phyloP scores from a whole-genome alignment of 2,797 vertebrate species.

The Cryptoblepharus egeriae region DNA sequence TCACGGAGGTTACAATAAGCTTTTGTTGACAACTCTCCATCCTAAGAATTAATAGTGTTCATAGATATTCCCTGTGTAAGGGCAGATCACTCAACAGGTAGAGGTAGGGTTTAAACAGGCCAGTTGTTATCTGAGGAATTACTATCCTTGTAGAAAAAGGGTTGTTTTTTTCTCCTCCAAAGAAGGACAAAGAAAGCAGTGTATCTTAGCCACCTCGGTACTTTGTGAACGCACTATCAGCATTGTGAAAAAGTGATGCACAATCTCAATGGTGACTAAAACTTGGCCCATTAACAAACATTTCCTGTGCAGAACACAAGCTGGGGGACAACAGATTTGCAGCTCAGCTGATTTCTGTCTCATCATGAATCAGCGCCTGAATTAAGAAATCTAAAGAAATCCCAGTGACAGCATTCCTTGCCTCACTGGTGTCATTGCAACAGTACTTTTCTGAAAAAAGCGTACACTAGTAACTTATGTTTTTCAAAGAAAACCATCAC shows the following conservation, averaged over 20 bases:
- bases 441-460: background rate
- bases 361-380: constrained; percentile 28
- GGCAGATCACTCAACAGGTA: background rate
- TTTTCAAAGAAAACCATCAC: background rate
- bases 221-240: background rate
- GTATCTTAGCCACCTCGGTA: background rate
- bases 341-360: background rate
- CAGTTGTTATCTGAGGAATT: background rate
- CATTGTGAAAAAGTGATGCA: constrained; percentile 6
- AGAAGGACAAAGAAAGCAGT: constrained; percentile 3
- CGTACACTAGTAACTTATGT: background rate
- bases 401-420: background rate
- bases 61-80: background rate
- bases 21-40: background rate
- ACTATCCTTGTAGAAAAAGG: background rate
- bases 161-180: background rate
- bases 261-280: constrained; percentile 1
- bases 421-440: background rate
- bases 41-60: background rate
- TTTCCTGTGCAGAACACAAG: background rate
- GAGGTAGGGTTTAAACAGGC: background rate
- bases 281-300: constrained; percentile 11
- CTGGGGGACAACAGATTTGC: constrained; percentile 4
- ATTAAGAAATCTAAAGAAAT: background rate
- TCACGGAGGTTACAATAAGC: background rate